Conservation (phyloP, 2,113 vertebrate genomes). For the Ophthalmolycus amberensis region DNA sequence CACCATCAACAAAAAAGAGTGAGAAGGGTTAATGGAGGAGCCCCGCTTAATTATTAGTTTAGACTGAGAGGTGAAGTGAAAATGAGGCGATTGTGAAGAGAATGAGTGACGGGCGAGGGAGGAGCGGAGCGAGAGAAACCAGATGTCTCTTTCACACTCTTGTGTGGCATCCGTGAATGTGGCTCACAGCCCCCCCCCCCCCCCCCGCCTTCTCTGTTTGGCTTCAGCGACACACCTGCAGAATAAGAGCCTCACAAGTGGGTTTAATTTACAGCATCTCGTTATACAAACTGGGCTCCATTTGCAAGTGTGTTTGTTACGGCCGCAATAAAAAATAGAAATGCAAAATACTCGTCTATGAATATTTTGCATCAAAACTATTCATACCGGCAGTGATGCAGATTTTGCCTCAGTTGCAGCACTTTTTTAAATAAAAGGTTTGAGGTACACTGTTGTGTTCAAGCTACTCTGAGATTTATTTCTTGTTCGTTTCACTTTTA, state of each 20-base stretch:
- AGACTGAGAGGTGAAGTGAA: slow-evolving; percentile 47
- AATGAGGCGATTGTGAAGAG: slow-evolving; percentile 30
- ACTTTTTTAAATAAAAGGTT: not conserved
- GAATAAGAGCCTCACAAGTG: slow-evolving; percentile 43
- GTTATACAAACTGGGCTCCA: slow-evolving; percentile 36
- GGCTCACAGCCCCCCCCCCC: slow-evolving; percentile 40
- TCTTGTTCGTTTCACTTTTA: no score
- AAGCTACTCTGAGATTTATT: no score
- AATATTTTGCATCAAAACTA: not conserved
- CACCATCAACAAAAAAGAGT: not conserved
- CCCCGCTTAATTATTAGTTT: slow-evolving; percentile 35
- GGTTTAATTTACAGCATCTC: slow-evolving; percentile 65
- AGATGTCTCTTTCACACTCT: slow-evolving; percentile 77
- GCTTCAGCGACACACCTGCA: slow-evolving; percentile 52
- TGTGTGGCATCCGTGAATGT: slow-evolving; percentile 59
- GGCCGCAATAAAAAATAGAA: not conserved
- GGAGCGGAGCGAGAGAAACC: slow-evolving; percentile 47
- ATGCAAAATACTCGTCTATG: not conserved
- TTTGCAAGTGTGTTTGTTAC: slow-evolving; percentile 33
- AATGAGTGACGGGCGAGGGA: slow-evolving; percentile 32
- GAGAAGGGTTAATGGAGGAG: slow-evolving; percentile 6
- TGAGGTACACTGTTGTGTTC: no score
- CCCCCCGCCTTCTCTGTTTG: slow-evolving; percentile 29
- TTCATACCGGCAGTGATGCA: not conserved
- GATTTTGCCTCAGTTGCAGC: not conserved